A percentile compares a stretch with the other conserved stretches of the same genome.
Conservation (phyloP, 2,113 vertebrate genomes). For the Sardina pilchardus region DNA sequence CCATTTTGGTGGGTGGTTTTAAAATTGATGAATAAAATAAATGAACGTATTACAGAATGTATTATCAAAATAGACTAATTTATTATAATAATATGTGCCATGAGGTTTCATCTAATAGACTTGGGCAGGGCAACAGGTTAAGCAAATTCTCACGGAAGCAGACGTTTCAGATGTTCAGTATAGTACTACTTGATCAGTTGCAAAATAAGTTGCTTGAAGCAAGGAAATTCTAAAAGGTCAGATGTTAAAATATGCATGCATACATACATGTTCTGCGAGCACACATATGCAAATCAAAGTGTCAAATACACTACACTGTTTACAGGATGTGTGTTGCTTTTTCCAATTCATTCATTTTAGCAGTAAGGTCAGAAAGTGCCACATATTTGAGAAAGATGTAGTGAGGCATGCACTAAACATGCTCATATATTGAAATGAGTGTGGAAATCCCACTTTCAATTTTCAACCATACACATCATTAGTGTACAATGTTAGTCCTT, state of each 20-base stretch:
- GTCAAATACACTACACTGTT: background rate
- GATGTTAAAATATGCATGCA: background rate
- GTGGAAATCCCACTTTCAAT: too few relatives aligned
- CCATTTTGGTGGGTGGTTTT: background rate
- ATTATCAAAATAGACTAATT: background rate
- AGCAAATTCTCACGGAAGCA: slow-evolving; percentile 35
- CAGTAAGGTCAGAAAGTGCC: background rate
- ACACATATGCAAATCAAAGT: background rate
- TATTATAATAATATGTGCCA: background rate
- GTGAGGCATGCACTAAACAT: too few relatives aligned
- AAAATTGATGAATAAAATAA: background rate
- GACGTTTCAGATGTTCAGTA: slow-evolving; percentile 4
- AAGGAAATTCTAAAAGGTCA: too few relatives aligned
- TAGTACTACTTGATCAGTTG: slow-evolving; percentile 46
- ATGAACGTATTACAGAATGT: background rate
- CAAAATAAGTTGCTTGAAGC: too few relatives aligned
- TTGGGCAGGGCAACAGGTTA: slow-evolving; percentile 41
- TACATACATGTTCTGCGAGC: background rate
- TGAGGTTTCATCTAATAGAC: slow-evolving; percentile 31
- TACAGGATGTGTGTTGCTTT: background rate
- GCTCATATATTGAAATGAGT: too few relatives aligned
- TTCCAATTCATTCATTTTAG: background rate
- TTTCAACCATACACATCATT: too few relatives aligned
- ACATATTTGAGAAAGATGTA: background rate
- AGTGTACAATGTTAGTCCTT: too few relatives aligned